A percentile compares a stretch with the other conserved stretches of the same genome.
These are phyloP conservation scores for Pteropus rufus DNA, from an alignment of 2,797 vertebrate genomes.

Conservation along the genomic window DNA sequence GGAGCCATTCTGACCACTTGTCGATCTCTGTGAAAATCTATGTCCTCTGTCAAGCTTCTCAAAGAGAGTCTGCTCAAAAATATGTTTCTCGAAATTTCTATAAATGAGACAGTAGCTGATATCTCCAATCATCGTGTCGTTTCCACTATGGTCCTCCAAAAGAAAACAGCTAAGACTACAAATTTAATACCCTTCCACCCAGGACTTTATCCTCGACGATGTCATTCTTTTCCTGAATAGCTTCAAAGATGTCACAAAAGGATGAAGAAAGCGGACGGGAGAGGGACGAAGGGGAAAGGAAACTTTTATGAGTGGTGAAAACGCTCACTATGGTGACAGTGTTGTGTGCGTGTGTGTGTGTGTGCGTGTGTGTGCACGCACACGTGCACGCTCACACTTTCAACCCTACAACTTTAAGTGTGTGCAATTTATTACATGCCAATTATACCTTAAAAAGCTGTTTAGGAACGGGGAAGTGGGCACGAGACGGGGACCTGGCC, in stretches of 20 bases:
- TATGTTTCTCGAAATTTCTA: not conserved
- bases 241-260: not conserved
- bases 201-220: not conserved
- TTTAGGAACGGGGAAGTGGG: not conserved
- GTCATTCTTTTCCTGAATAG: not conserved
- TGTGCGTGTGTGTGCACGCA: too few relatives aligned
- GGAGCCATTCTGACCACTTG: not conserved
- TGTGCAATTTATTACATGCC: not conserved
- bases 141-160: not conserved
- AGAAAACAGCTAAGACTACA: not conserved
- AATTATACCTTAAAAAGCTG: not conserved
- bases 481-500: not conserved
- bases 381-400: too few relatives aligned
- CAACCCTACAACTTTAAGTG: not conserved
- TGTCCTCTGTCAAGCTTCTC: not conserved
- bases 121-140: not conserved
- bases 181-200: not conserved
- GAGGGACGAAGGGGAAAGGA: not conserved
- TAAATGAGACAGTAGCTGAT: not conserved
- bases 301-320: not conserved
- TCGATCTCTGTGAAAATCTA: not conserved
- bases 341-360: fast-evolving
- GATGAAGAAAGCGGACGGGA: not conserved
- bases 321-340: fast-evolving
- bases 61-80: not conserved